Conservation (phyloP, 2,113 vertebrate species). For the Bubo blakistoni region DNA sequence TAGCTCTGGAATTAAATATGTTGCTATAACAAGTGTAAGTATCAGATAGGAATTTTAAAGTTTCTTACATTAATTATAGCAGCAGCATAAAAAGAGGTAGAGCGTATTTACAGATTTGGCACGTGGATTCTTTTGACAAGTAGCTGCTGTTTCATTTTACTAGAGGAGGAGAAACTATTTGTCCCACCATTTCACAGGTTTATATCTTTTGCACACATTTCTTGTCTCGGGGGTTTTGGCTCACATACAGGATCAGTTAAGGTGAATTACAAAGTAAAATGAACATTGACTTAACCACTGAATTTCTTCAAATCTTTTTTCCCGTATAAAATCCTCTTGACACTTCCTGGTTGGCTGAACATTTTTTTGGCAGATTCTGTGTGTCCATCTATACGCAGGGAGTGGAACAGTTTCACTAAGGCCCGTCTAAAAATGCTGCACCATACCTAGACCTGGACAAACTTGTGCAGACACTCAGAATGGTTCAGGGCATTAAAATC, state of each 20-base stretch:
- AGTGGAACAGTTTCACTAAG: background rate
- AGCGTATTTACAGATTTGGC: conserved; percentile 33
- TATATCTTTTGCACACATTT: background rate
- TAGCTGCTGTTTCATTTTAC: conserved; percentile 1
- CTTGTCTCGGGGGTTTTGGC: background rate
- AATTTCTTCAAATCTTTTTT: background rate
- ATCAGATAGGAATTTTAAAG: conserved; percentile 59
- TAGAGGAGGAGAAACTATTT: background rate
- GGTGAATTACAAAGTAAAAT: conserved; percentile 26
- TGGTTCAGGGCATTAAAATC: background rate
- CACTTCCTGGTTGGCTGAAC: background rate
- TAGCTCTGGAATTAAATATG: conserved; percentile 56
- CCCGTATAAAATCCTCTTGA: background rate
- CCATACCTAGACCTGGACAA: background rate
- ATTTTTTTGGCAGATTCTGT: background rate
- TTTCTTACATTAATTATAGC: conserved; percentile 53
- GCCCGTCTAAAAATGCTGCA: background rate
- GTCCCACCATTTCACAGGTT: background rate
- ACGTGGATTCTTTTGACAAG: background rate
- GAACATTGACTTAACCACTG: background rate
- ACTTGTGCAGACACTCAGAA: background rate
- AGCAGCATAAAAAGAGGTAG: conserved; percentile 37
- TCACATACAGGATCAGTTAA: background rate
- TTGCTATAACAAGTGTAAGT: conserved; percentile 48
- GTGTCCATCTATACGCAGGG: background rate